phyloP scores from a whole-genome alignment of 1,140 invertebrate species.

The Diploscapter pachys region DNA sequence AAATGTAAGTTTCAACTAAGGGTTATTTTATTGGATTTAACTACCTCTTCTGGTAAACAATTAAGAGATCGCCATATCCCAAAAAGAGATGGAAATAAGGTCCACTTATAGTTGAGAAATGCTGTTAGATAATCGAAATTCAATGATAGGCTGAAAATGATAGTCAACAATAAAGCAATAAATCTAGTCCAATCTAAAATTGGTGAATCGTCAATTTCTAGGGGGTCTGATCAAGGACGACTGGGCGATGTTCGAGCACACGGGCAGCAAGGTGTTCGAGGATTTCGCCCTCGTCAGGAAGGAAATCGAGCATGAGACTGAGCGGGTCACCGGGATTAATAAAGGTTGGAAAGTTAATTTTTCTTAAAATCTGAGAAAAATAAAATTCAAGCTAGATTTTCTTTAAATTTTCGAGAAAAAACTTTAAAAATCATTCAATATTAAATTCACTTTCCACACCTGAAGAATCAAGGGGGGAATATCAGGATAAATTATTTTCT shows the following conservation, averaged over 20 bases:
- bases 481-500: background rate
- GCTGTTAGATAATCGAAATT: no score
- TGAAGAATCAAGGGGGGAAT: background rate
- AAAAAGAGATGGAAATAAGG: no score
- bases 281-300: slow-evolving; percentile 84
- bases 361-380: background rate
- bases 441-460: no score
- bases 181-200: no score
- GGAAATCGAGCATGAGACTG: slow-evolving; percentile 89
- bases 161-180: background rate
- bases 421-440: no score
- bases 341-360: slow-evolving; percentile 59
- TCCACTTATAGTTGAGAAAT: no score
- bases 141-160: background rate
- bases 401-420: no score
- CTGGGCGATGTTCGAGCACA: slow-evolving; percentile 94
- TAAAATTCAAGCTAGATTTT: no score
- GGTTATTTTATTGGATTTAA: no score
- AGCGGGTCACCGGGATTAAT: slow-evolving; percentile 84
- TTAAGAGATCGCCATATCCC: no score
- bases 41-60: no score
- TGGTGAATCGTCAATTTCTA: slow-evolving; percentile 31
- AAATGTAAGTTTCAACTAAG: no score
- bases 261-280: slow-evolving; percentile 80
- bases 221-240: slow-evolving; percentile 82